Conservation (phyloP, 1,140 invertebrate genomes). For the Maconellicoccus hirsutus region DNA sequence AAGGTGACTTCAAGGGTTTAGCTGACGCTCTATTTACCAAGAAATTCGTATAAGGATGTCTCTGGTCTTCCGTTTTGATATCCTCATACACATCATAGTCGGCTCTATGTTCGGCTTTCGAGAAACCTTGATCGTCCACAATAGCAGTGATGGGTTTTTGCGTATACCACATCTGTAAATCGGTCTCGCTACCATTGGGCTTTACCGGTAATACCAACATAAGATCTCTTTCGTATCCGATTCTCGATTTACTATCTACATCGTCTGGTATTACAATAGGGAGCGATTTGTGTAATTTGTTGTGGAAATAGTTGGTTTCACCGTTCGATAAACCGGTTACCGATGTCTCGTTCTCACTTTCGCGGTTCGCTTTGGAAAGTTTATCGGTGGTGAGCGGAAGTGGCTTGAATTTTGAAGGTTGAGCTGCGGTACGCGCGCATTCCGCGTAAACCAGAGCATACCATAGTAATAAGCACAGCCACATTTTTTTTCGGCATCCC, state of each 20-base stretch:
- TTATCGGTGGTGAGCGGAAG: not conserved
- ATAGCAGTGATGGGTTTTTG: not conserved
- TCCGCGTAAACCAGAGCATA: not conserved
- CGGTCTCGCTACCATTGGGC: not conserved
- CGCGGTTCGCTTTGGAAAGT: conserved; percentile 1
- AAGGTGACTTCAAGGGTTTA: not conserved
- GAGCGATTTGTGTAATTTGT: not conserved
- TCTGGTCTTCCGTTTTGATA: not conserved
- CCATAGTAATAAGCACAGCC: not conserved
- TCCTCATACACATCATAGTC: not conserved
- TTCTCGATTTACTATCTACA: not conserved
- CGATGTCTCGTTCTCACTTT: not conserved
- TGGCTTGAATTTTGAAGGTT: not conserved
- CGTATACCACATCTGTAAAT: conserved; percentile 11
- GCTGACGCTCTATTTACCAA: not conserved
- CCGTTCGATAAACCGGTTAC: not conserved
- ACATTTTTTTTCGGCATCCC: not conserved
- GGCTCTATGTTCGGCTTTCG: not conserved
- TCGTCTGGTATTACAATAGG: not conserved
- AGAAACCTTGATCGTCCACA: not conserved
- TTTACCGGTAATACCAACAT: not conserved
- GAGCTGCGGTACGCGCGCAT: not conserved
- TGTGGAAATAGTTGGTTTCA: not conserved
- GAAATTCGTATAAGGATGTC: not conserved
- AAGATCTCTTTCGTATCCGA: conserved; percentile 1